Base-by-base conservation (phyloP, 2,113 vertebrate genomes). In the Fulica atra region DNA sequence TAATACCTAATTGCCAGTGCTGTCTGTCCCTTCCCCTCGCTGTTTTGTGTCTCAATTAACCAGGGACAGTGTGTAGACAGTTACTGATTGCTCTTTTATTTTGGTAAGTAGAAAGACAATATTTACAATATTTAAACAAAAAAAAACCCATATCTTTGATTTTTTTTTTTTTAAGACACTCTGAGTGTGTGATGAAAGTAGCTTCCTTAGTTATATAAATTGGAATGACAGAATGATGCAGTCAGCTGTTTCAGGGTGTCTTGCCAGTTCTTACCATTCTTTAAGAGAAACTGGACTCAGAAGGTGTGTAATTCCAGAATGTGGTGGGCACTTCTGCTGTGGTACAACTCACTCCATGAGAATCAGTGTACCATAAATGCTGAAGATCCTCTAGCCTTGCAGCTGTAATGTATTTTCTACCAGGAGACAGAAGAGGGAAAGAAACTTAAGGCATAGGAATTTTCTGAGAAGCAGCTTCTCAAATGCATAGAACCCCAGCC, bases 401-500 rank as follows among this genome's bases (percentile, higher is more conserved):
- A 38, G 48, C 38, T 86, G 46, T n/a, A 51, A 28, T 33, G 48
- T n/a, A 6, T 51, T 73, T 74, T 40, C 36, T 81, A n/a, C 74
- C 51, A 78, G 71, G 65, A 81, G 61, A 35, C 33, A 85, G n/a
- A 71, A 7, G 13, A 56, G 54, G 64, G n/a, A 24, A 59, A 59
- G 12, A 69, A 31, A 3, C 36, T 73, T 44, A 26, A 48, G 53
- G 4, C 8, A 1, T 8, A 33, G 29, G 38, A 3, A 2, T 78
- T 61, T 57, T 35, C 44, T 26, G 21, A 10, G 28, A 77, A 19
- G 38, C 79, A 40, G 9, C 4, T 6, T 40, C 15, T 74, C 33
- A 81, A n/a, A 35, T 1, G 0, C 29, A 10, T 2, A 63, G 50
- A 65, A 50, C 18, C 13, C 9, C 3, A 15, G 3, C 16, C 16